phyloP scores from a whole-genome alignment of 2,113 vertebrate genomes.

The Otocyon megalotis region DNA sequence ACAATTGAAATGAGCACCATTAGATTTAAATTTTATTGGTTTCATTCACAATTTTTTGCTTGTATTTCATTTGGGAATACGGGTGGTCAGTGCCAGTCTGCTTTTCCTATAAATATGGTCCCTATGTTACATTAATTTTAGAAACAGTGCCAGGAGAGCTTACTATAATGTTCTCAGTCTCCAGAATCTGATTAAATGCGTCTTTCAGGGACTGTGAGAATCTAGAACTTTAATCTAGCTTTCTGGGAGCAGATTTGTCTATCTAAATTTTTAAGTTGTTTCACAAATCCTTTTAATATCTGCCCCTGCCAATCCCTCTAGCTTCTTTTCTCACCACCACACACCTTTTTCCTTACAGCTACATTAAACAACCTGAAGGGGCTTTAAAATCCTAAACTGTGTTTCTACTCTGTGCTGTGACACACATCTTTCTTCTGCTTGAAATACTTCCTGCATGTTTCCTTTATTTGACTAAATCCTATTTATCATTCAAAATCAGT shows the following conservation, averaged over 20 bases:
- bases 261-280: not conserved
- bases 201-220: not conserved
- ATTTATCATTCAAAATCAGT: constrained; percentile 7
- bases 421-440: not conserved
- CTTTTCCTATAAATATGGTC: not conserved
- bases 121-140: not conserved
- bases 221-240: not conserved
- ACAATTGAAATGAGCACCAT: not conserved
- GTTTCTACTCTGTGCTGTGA: constrained; percentile 14
- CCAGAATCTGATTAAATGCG: not conserved
- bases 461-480: constrained; percentile 34
- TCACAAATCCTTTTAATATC: not conserved
- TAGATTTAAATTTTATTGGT: not conserved
- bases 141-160: not conserved
- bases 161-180: not conserved
- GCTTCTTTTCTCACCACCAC: not conserved
- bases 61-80: not conserved
- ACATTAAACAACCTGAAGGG: not conserved
- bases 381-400: not conserved
- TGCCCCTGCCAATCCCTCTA: too few species aligned
- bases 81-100: not conserved
- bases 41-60: not conserved
- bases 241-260: not conserved
- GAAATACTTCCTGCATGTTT: not conserved
- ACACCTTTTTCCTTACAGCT: not conserved